Evolutionary conservation across 1,140 invertebrate genomes (phyloP).

Genomic region (Drosophila setifemur): DNA sequence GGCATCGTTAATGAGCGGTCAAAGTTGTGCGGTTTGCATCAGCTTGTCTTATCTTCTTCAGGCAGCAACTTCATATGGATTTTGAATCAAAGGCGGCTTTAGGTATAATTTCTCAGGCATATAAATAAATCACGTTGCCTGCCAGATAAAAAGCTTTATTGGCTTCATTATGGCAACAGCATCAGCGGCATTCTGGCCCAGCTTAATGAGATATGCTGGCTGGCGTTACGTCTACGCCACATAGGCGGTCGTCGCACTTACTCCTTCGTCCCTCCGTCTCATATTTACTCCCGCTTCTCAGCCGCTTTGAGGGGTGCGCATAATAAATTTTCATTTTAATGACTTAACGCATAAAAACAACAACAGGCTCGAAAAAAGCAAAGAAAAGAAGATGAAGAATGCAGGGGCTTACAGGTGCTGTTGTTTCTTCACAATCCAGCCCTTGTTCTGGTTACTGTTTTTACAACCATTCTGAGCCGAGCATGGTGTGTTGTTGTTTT

Average conservation of each 20-base stretch:
- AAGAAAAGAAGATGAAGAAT: conserved; percentile 31
- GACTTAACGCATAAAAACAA: conserved; percentile 79
- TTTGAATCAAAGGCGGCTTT: conserved; percentile 61
- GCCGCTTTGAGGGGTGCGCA: conserved; percentile 42
- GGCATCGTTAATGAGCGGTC: conserved; percentile 6
- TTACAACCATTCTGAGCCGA: conserved; percentile 53
- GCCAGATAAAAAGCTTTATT: conserved; percentile 78
- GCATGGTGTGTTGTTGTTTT: conserved; percentile 1
- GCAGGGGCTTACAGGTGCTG: conserved; percentile 63
- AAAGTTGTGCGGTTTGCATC: conserved; percentile 9
- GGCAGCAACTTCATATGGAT: conserved; percentile 20
- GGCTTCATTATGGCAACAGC: conserved; percentile 66
- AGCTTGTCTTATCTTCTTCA: neutral
- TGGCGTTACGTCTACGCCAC: conserved; percentile 54
- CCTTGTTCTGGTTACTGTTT: conserved; percentile 34
- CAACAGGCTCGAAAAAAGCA: conserved; percentile 28
- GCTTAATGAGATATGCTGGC: conserved; percentile 63
- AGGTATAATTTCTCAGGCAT: conserved; percentile 57
- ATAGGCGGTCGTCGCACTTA: conserved; percentile 38
- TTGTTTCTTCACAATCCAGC: neutral
- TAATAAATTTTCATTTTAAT: conserved; percentile 81
- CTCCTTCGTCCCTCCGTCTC: conserved; percentile 17
- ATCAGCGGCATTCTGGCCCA: conserved; percentile 21
- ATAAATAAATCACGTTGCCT: conserved; percentile 76
- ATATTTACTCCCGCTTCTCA: neutral